These are phyloP conservation scores for Drosophila trapezifrons DNA, from an alignment of 1,140 invertebrate genomes.

Conservation along the genomic window DNA sequence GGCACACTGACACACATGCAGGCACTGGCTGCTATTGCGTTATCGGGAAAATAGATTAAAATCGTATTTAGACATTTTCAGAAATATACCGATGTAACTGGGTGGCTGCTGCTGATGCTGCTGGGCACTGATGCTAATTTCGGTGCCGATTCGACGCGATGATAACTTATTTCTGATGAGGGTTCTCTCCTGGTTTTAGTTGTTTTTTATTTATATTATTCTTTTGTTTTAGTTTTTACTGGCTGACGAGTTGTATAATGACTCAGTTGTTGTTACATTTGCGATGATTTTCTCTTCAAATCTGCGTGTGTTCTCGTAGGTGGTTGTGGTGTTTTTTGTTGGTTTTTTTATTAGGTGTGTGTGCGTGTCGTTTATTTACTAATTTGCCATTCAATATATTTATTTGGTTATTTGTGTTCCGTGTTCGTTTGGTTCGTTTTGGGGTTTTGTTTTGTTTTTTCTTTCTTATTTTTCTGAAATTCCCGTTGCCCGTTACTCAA, in stretches of 20 bases:
- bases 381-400: slow-evolving; percentile 21
- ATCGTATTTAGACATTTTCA: slow-evolving; percentile 3
- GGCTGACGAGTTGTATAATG: slow-evolving; percentile 34
- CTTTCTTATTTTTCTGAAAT: slow-evolving; percentile 35
- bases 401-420: slow-evolving; percentile 23
- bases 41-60: slow-evolving; percentile 22
- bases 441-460: slow-evolving; percentile 11
- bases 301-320: slow-evolving; percentile 19
- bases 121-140: slow-evolving; percentile 6
- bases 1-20: slow-evolving; percentile 7
- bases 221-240: slow-evolving; percentile 1
- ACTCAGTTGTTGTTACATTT: slow-evolving; percentile 24
- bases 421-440: slow-evolving; percentile 24
- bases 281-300: slow-evolving; percentile 13
- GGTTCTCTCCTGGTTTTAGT: slow-evolving; percentile 11
- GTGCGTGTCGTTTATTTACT: slow-evolving; percentile 25
- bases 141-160: slow-evolving; percentile 12
- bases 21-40: slow-evolving; percentile 5
- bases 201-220: slow-evolving; percentile 10
- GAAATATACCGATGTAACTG: slow-evolving; percentile 24
- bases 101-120: background rate
- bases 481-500: slow-evolving; percentile 65
- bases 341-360: slow-evolving; percentile 6
- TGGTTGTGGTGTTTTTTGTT: slow-evolving; percentile 1
- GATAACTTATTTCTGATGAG: slow-evolving; percentile 9